These are phyloP conservation scores for Radopholus similis DNA, from an alignment of 1,140 invertebrate genomes.

Conservation along the genomic window DNA sequence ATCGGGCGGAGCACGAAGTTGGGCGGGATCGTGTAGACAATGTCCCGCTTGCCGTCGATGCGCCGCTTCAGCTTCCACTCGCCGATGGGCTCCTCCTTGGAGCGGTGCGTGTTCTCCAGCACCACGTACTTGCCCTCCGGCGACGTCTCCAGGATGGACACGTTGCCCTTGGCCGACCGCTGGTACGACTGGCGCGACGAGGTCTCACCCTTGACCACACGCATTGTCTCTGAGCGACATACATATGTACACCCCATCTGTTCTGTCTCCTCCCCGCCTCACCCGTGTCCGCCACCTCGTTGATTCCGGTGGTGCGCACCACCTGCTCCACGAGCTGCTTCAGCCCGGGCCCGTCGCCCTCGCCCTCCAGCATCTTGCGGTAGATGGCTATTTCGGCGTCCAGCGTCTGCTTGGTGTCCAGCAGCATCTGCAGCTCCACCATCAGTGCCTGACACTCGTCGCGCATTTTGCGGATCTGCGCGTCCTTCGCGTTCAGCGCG, in stretches of 20 bases:
- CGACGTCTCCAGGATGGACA: constrained; percentile 60
- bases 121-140: constrained; percentile 58
- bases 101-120: constrained; percentile 56
- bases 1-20: constrained; percentile 50
- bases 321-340: constrained; percentile 59
- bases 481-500: constrained; percentile 59
- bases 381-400: constrained; percentile 60
- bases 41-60: constrained; percentile 56
- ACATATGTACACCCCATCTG: neutral
- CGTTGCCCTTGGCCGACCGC: constrained; percentile 63
- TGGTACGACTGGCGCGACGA: constrained; percentile 64
- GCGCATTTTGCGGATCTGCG: constrained; percentile 61
- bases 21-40: constrained; percentile 55
- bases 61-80: constrained; percentile 58
- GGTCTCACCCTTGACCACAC: constrained; percentile 63
- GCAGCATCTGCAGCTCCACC: constrained; percentile 62
- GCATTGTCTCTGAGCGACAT: constrained; percentile 50
- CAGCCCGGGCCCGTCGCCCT: constrained; percentile 59
- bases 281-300: constrained; percentile 51
- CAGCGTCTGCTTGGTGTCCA: constrained; percentile 62
- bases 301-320: constrained; percentile 56
- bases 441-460: constrained; percentile 62
- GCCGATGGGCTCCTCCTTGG: constrained; percentile 57
- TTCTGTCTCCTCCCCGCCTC: neutral
- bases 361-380: constrained; percentile 59